Base-by-base conservation (phyloP, 2,797 vertebrate species). In the Acomys russatus region DNA sequence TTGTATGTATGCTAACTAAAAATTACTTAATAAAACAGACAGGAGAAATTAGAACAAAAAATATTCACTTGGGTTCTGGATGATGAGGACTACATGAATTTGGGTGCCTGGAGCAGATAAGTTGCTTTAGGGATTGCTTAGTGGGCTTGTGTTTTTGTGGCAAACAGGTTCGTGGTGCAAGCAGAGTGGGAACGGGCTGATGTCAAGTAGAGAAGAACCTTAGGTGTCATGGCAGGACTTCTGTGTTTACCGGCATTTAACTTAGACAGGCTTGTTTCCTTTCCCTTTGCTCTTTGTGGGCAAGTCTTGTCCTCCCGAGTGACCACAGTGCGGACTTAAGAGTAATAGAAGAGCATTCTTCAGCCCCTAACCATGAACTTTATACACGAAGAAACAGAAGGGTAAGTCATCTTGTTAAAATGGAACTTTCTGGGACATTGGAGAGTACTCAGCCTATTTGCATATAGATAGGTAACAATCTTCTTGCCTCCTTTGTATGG, bases 391-490 rank as follows among this genome's bases (percentile, higher is more conserved):
- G 78, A 92, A 94, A 87, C 70, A 87, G 80, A 94, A 93, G 35
- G 66, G 3, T 89, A 97, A 95, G 56, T 95, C 95, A 93, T 95
- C 96, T 92, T 68, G 84, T 85, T 96, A 93, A 96, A 96, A 96
- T 87, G 90, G 90, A 92, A 92, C 90, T 90, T 94, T 92, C 93
- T 90, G n/a, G 33, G 82, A 56, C 77, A 74, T 28, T 35, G 70
- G 88, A 63, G 63, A 82, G n/a, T 90, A 88, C 63, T 86, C 73
- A 88, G 77, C 25, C 38, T 28, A 91, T 97, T 96, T 97, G 94
- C 96, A 97, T 96, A 96, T 77, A 97, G 96, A 95, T 88, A 80
- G 95, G 95, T 94, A 97, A 54, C 91, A 90, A 80, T 92, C 90
- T 90, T 93, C 87, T 84, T 73, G 80, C 64, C 63, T 49, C 73